These are phyloP conservation scores for Lucilia cuprina DNA, from an alignment of 1,140 invertebrate genomes.

Conservation along the genomic window DNA sequence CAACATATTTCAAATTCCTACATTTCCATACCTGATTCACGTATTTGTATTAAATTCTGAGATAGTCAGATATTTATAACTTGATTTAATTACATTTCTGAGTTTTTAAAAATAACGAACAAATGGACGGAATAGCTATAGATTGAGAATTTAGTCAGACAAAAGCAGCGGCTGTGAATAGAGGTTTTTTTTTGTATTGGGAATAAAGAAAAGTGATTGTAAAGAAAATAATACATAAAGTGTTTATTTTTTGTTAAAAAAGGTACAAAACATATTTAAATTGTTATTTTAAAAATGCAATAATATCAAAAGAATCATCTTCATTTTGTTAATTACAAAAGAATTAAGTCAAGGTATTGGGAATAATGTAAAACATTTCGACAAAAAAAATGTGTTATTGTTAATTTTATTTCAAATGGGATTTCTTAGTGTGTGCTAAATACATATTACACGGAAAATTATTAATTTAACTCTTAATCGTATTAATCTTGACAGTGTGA, in stretches of 20 bases:
- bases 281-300: not conserved
- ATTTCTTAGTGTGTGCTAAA: not conserved
- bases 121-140: not conserved
- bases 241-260: not conserved
- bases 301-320: not conserved
- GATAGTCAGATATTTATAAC: not conserved
- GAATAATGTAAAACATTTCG: not conserved
- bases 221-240: not conserved
- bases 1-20: no score
- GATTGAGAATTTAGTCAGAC: not conserved
- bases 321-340: not conserved
- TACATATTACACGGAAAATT: not conserved
- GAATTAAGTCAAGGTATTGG: not conserved
- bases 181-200: not conserved
- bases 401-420: not conserved
- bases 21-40: not conserved
- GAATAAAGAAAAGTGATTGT: not conserved
- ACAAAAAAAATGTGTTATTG: not conserved
- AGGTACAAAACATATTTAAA: not conserved
- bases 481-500: not conserved
- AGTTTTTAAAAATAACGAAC: not conserved
- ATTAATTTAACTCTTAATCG: not conserved
- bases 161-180: slow-evolving; percentile 3
- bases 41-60: not conserved
- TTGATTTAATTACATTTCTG: not conserved